These are phyloP conservation scores for Cercopithecus diana DNA, from an alignment of 2,797 vertebrate genomes.

Conservation along the genomic window DNA sequence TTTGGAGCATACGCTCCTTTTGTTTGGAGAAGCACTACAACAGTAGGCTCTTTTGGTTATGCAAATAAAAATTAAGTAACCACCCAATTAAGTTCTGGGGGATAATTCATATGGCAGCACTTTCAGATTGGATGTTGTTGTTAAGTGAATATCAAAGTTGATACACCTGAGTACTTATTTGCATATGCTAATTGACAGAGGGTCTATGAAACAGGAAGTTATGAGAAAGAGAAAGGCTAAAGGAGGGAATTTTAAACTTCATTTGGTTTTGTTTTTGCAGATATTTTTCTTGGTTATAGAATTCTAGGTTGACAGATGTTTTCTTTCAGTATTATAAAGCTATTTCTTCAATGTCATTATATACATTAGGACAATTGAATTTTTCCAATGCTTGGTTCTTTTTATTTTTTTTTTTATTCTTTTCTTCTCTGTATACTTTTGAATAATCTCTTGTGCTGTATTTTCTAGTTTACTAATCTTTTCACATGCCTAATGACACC, in stretches of 20 bases:
- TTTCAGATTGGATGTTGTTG: background rate
- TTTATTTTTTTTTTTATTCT: background rate
- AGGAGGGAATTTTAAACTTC: background rate
- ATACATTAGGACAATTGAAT: background rate
- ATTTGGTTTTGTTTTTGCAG: background rate
- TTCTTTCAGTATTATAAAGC: background rate
- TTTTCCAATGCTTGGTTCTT: background rate
- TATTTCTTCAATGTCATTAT: background rate
- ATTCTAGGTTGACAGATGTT: background rate
- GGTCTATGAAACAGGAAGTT: background rate
- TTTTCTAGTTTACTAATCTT: background rate
- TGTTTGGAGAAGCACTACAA: background rate
- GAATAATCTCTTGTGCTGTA: background rate
- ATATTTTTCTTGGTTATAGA: background rate
- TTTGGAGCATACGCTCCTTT: background rate
- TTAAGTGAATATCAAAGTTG: background rate
- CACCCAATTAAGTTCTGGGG: background rate
- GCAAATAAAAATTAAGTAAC: background rate
- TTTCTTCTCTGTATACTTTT: background rate
- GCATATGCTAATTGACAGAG: background rate
- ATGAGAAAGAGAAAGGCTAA: background rate
- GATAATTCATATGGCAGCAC: background rate
- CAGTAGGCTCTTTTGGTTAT: background rate
- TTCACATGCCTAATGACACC: background rate
- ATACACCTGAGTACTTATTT: background rate